Base-by-base conservation (phyloP, 2,888 invertebrate genomes). In the Leucoma salicis region DNA sequence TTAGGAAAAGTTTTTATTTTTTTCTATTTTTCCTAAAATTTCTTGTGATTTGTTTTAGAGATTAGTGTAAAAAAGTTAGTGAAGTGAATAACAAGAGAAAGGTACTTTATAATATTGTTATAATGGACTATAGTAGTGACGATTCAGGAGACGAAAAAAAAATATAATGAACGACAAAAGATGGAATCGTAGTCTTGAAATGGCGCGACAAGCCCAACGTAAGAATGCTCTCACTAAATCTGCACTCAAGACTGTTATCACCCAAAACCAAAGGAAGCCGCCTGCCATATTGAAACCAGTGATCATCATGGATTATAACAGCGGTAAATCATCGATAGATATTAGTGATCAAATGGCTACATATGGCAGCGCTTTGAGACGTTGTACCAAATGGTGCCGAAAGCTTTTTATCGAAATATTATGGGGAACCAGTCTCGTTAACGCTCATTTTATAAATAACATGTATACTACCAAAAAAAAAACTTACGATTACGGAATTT, bases 341-440 rank as follows among this genome's bases (percentile, higher is more conserved):
- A 38, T 51, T 28, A 38, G 32, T 21, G 21, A 21, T 8, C 21
- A 21, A 8, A 21, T 21, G 21, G 21, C 21, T 2, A 21, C 21
- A 8, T 39, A 39, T 13, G 39, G 40, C 7, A 31, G 32, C n/a
- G 42, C 46, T 11, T 40, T 47, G 14, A 25, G 47, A 3, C 31
- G 44, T 8, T 37, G 35, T n/a, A 35, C 35, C 14, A 44, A 44
- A 39, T 44, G 38, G 34, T 44, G 38, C 24, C 18, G 40, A 4
- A 45, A 40, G 15, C 32, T 39, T n/a, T 16, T 27, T 3, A 16
- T 44, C 16, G 44, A 39, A 33, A 29, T 45, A 8, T 32, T 45
- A 33, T 39, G 39, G 39, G 44, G 44, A n/a, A 46, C 44, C 2
- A 46, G 46, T 29, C 31, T 50, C 25, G 46, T 50, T 13, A 51